These are phyloP conservation scores for Planiliza haematocheilus DNA, from an alignment of 2,113 vertebrate species.

Conservation along the genomic window DNA sequence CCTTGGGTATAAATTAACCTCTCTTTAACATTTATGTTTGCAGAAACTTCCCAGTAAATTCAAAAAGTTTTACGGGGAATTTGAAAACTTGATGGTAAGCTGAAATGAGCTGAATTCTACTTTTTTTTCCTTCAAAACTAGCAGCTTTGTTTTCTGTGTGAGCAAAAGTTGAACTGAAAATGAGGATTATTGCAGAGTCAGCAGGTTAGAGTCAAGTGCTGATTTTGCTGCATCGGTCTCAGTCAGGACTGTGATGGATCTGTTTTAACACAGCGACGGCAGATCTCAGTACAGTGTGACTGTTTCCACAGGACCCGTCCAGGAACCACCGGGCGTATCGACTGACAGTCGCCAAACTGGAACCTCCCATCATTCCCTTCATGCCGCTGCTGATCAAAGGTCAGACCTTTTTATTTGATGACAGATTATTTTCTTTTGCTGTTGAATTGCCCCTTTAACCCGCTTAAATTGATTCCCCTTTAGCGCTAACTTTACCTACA, in stretches of 20 bases:
- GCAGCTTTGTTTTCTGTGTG: background rate
- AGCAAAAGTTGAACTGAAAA: slow-evolving; percentile 1
- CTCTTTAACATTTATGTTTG: slow-evolving; percentile 76
- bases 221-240: background rate
- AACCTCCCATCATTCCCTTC: slow-evolving; percentile 97
- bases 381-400: slow-evolving; percentile 99
- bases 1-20: background rate
- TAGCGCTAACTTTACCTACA: background rate
- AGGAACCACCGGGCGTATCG: slow-evolving; percentile 97
- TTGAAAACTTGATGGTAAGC: slow-evolving; percentile 98
- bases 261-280: slow-evolving; percentile 16
- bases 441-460: slow-evolving; percentile 17
- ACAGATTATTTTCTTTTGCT: slow-evolving; percentile 19
- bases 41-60: slow-evolving; percentile 99
- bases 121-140: background rate
- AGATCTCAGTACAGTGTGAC: slow-evolving; percentile 59
- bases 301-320: slow-evolving; percentile 91
- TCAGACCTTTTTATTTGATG: slow-evolving; percentile 69
- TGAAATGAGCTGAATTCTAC: background rate
- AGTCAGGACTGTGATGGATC: slow-evolving; percentile 41
- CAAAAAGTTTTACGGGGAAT: slow-evolving; percentile 97
- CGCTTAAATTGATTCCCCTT: slow-evolving; percentile 3
- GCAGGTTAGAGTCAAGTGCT: slow-evolving; percentile 18
- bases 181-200: slow-evolving; percentile 25
- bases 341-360: slow-evolving; percentile 93